phyloP scores from a whole-genome alignment of 2,888 invertebrate species.

The Thereva nobilitata region DNA sequence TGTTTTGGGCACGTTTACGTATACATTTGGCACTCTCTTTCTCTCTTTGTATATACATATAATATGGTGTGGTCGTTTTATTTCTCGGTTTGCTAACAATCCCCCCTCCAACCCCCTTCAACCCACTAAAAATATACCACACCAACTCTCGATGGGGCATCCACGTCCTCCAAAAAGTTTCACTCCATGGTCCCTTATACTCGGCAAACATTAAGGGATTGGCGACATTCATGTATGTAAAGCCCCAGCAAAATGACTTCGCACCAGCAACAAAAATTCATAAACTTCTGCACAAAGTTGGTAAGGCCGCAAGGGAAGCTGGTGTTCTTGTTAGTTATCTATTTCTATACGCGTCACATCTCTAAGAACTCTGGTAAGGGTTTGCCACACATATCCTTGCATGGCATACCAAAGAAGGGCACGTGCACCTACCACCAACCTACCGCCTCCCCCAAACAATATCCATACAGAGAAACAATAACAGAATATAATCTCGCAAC shows the following conservation, averaged over 20 bases:
- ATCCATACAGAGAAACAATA: too few relatives aligned
- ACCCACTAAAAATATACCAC: background rate
- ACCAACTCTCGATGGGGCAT: background rate
- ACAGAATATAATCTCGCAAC: too few relatives aligned
- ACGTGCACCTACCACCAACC: slow-evolving; percentile 3
- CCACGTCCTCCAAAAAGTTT: too few relatives aligned
- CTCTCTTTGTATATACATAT: too few relatives aligned
- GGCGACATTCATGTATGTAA: slow-evolving; percentile 13
- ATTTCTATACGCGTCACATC: background rate
- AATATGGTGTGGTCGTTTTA: slow-evolving; percentile 15
- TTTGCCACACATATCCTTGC: slow-evolving; percentile 6
- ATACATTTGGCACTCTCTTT: background rate
- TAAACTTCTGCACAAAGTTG: slow-evolving; percentile 12
- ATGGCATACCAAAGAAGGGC: slow-evolving; percentile 5
- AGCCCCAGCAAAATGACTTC: slow-evolving; percentile 24
- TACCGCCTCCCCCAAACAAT: too few relatives aligned
- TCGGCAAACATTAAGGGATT: slow-evolving; percentile 2
- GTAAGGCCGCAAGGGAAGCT: slow-evolving; percentile 10
- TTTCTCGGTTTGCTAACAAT: slow-evolving; percentile 20
- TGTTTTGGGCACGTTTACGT: slow-evolving; percentile 10
- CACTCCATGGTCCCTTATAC: too few relatives aligned
- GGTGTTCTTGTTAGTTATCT: slow-evolving; percentile 2
- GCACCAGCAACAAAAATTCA: slow-evolving; percentile 16
- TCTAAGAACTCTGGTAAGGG: slow-evolving; percentile 4
- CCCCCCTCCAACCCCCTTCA: background rate